These are phyloP conservation scores for Enteromius treurensis DNA, from an alignment of 2,797 vertebrate species.

Conservation along the genomic window DNA sequence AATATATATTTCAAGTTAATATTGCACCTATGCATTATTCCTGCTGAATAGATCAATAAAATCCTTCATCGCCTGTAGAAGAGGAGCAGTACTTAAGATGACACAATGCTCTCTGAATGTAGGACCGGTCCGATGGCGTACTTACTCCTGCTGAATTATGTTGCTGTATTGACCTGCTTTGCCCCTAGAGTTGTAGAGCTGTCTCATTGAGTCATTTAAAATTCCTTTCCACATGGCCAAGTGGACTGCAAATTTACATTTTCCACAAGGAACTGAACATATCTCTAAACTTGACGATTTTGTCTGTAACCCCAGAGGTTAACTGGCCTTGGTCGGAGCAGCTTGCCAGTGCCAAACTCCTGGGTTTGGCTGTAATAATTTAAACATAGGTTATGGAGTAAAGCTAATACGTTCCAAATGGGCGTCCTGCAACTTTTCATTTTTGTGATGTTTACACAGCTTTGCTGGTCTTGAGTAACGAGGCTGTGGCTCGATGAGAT, in stretches of 20 bases:
- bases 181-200: constrained; percentile 23
- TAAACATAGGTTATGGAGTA: constrained; percentile 71
- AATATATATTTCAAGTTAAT: constrained; percentile 10
- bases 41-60: constrained; percentile 21
- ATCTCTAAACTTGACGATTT: constrained; percentile 52
- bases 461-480: constrained; percentile 69
- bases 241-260: constrained; percentile 44
- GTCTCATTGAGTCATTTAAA: constrained; percentile 36
- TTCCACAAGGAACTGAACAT: constrained; percentile 50
- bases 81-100: constrained; percentile 16
- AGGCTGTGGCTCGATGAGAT: constrained; percentile 60
- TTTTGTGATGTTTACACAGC: constrained; percentile 79
- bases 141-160: constrained; percentile 38
- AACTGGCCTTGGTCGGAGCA: constrained; percentile 71
- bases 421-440: constrained; percentile 72
- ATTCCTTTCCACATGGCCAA: constrained; percentile 23
- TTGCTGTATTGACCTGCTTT: constrained; percentile 31
- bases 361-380: constrained; percentile 76
- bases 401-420: constrained; percentile 72
- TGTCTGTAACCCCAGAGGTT: constrained; percentile 66
- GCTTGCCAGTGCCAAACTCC: constrained; percentile 69
- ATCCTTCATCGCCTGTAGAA: constrained; percentile 3
- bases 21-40: not conserved
- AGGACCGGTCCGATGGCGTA: constrained; percentile 1
- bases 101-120: constrained; percentile 25